Percentiles rank a stretch among this genome's conserved stretches.
phyloP scores from a whole-genome alignment of 2,797 vertebrate species.

The Lepilemur ruficaudatus region DNA sequence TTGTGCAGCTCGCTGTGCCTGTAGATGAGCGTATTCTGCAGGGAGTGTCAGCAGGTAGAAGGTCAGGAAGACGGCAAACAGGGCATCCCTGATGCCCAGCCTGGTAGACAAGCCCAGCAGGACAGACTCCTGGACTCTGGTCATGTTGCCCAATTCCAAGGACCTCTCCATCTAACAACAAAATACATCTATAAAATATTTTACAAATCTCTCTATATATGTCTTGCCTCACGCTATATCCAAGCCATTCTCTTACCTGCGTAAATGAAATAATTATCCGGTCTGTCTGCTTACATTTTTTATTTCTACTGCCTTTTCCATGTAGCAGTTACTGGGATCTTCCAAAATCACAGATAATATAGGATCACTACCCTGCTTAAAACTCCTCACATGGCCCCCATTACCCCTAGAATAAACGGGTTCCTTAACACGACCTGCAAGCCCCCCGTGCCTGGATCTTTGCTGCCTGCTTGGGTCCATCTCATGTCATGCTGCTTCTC shows the following conservation, averaged over 20 bases:
- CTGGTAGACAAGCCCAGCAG: neutral
- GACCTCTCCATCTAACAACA: conserved; percentile 24
- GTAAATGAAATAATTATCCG: neutral
- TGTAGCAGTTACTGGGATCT: rapidly evolving
- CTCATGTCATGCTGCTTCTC: rapidly evolving
- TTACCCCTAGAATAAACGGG: neutral
- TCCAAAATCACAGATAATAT: neutral
- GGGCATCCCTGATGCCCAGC: neutral
- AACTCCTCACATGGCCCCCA: neutral
- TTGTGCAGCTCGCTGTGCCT: neutral
- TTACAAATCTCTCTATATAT: neutral
- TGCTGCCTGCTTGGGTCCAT: neutral
- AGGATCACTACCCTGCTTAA: neutral
- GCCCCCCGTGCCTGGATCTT: neutral
- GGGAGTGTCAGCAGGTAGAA: conserved; percentile 42
- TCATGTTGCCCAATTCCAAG: neutral
- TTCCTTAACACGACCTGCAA: neutral
- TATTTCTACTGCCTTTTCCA: neutral
- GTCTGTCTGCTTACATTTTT: neutral
- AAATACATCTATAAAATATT: neutral
- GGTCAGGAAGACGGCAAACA: neutral
- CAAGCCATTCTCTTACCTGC: neutral
- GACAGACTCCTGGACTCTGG: conserved; percentile 9
- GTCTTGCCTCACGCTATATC: neutral
- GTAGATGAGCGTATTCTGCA: conserved; percentile 43